These are phyloP conservation scores for Pasiphila rectangulata DNA, from an alignment of 2,888 invertebrate genomes.

Conservation along the genomic window DNA sequence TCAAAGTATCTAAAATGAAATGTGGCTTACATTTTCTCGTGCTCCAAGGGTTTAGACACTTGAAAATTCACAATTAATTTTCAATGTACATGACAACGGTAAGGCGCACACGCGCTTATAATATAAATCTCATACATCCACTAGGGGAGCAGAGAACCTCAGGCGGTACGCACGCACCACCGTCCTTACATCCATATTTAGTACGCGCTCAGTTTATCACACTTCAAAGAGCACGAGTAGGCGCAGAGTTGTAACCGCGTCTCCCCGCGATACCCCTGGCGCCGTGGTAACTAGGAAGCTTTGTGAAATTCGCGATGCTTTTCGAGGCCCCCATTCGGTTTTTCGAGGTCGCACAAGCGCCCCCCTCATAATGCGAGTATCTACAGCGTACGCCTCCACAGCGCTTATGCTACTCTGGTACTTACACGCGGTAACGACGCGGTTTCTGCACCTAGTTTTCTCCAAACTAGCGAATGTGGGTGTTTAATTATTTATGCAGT, in stretches of 20 bases:
- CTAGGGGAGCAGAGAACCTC: conserved; percentile 36
- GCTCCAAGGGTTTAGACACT: conserved; percentile 13
- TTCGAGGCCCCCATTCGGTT: conserved; percentile 72
- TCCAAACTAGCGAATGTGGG: conserved; percentile 49
- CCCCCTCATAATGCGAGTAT: conserved; percentile 55
- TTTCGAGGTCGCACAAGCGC: conserved; percentile 68
- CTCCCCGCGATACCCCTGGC: conserved; percentile 52
- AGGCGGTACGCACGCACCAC: conserved; percentile 54
- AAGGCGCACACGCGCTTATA: conserved; percentile 25
- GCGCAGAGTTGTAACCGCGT: conserved; percentile 64
- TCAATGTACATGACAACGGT: conserved; percentile 15
- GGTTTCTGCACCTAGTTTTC: conserved; percentile 63
- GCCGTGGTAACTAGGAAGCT: conserved; percentile 70
- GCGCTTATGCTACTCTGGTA: conserved; percentile 44
- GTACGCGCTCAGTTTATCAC: conserved; percentile 70
- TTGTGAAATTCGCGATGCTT: conserved; percentile 75
- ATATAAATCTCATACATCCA: conserved; percentile 30
- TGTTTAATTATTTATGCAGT: conserved; percentile 70
- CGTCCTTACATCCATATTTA: conserved; percentile 58
- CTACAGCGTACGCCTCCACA: conserved; percentile 37
- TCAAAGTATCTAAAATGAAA: conserved; percentile 5
- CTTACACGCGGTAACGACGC: conserved; percentile 42
- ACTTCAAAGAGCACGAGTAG: conserved; percentile 72
- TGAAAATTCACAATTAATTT: conserved; percentile 27
- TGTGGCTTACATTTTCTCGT: conserved; percentile 12